Percentiles rank a stretch among this genome's conserved stretches.
Conservation (phyloP, 2,113 vertebrate species). For the Poecile atricapillus region DNA sequence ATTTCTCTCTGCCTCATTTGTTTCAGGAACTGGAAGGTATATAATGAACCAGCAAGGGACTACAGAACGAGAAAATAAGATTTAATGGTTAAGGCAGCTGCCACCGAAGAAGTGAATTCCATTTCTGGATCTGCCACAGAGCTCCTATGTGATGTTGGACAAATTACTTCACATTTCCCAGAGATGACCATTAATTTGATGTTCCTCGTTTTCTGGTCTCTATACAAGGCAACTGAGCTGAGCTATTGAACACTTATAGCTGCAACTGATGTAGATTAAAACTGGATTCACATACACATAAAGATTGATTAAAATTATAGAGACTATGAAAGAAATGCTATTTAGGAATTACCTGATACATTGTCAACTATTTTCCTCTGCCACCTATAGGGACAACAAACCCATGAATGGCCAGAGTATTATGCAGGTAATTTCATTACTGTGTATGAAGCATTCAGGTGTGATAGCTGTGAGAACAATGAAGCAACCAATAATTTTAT, state of each 20-base stretch:
- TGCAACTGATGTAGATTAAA: neutral
- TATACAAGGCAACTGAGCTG: neutral
- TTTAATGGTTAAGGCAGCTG: conserved; percentile 58
- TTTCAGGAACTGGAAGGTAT: conserved; percentile 54
- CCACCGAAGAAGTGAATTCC: conserved; percentile 28
- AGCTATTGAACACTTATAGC: neutral
- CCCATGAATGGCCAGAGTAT: neutral
- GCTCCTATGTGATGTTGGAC: conserved; percentile 14
- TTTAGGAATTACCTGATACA: neutral
- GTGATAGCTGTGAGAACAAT: neutral
- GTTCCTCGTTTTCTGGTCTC: neutral
- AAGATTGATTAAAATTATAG: neutral
- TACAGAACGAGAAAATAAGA: conserved; percentile 40
- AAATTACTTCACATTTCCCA: conserved; percentile 44
- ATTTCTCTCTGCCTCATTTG: conserved; percentile 57
- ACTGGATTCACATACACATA: neutral
- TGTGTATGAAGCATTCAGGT: neutral
- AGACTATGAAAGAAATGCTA: neutral
- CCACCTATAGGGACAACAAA: neutral
- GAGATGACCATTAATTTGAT: conserved; percentile 34
- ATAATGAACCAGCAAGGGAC: conserved; percentile 63
- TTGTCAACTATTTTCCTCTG: neutral
- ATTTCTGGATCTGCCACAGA: conserved; percentile 35
- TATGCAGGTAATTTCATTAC: neutral
- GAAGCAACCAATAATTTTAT: neutral